phyloP scores from a whole-genome alignment of 2,113 vertebrate species.

The Indri indri region DNA sequence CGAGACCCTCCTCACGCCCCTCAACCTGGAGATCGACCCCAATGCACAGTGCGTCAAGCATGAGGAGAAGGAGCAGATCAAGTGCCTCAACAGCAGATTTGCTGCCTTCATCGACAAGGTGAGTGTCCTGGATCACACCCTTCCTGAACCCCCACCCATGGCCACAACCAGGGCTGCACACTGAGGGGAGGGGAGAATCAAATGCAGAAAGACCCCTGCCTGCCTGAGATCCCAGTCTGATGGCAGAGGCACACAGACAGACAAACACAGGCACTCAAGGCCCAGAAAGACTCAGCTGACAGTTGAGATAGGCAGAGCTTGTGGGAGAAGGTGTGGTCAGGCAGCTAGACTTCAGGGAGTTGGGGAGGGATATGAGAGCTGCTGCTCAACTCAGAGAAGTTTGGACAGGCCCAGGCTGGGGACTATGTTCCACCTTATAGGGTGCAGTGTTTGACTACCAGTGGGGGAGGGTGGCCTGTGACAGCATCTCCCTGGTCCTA shows the following conservation, averaged over 20 bases:
- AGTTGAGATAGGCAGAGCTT: constrained; percentile 71
- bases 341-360: background rate
- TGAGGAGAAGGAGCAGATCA: constrained; percentile 88
- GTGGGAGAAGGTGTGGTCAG: background rate
- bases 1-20: background rate
- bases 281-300: constrained; percentile 37
- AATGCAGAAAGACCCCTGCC: background rate
- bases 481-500: too few species aligned
- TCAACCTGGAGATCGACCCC: constrained; percentile 69
- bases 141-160: background rate
- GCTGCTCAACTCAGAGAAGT: background rate
- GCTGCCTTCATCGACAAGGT: constrained; percentile 88
- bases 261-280: background rate
- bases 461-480: background rate
- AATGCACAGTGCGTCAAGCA: constrained; percentile 52
- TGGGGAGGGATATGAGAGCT: fast-evolving
- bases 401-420: background rate
- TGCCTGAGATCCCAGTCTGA: background rate
- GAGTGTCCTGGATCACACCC: constrained; percentile 24
- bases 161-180: background rate
- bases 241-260: background rate
- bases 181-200: background rate
- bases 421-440: background rate
- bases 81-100: constrained; percentile 89
- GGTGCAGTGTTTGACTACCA: too few species aligned